Evolutionary conservation across 2,113 vertebrate genomes (phyloP), one percentile per base, ranked within the genome.

Genomic region (Triplophysa dalaica): DNA sequence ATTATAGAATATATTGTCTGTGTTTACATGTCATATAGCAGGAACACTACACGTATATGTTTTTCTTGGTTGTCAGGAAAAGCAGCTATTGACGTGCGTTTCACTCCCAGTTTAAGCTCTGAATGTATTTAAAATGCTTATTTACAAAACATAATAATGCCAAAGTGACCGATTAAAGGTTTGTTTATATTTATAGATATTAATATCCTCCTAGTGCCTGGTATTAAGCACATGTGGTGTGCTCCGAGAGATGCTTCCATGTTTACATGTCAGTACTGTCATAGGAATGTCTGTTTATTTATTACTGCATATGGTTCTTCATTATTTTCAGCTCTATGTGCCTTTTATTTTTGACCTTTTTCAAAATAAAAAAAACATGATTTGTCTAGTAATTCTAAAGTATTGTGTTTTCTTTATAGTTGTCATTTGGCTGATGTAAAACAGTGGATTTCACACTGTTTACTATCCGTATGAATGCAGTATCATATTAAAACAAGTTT

Each of bases 111-210:
- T n/a, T 19, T 16, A 60, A 41, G 64, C 70, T 56, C 48, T 84
- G 66, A 86, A 86, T 83, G 86, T 87, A 78, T 83, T 69, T 70
- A 67, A 70, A 80, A 22, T 52, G 24, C 50, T 87, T 83, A 61
- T 70, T 45, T 41, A 70, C n/a, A 22, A 50, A 54, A 68, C 81
- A 69, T 45, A 61, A 76, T 72, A 80, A 52, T 80, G 76, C 52
- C 12, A 26, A 83, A 79, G 81, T 62, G 78, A n/a, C 33, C 43
- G 77, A 75, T 69, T 77, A 8, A 67, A 63, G 58, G 17, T 72
- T 67, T 86, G 88, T 79, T 91, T 87, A 68, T 90, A 88, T 91
- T 89, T 93, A 91, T 88, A 83, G 75, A 82, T 86, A 80, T 85
- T 83, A 88, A 83, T 26, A 52, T 83, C 76, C 85, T 75, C 29